Evolutionary conservation across 2,797 vertebrate species (phyloP).

Genomic region (Pyrrhura leucotis): DNA sequence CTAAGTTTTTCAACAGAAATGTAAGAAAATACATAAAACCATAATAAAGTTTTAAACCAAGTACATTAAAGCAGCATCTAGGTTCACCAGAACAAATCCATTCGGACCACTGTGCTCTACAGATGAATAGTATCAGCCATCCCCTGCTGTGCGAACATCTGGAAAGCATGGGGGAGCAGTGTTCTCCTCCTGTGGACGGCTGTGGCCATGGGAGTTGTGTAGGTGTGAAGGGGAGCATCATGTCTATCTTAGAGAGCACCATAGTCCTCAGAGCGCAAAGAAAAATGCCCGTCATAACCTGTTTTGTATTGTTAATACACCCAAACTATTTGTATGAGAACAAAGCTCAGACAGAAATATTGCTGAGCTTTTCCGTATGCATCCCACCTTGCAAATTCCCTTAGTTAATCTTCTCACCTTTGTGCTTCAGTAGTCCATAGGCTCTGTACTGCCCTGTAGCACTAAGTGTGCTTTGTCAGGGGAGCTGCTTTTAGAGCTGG

Average conservation of each 20-base stretch:
- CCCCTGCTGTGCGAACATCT: not conserved
- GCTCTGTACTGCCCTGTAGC: not conserved
- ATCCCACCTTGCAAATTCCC: not conserved
- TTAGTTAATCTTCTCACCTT: not conserved
- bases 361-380: rapidly evolving
- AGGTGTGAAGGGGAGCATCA: not conserved
- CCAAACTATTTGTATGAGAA: not conserved
- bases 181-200: not conserved
- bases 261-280: not conserved
- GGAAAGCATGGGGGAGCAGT: not conserved
- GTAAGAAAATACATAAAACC: not conserved
- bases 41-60: not conserved
- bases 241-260: not conserved
- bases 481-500: not conserved
- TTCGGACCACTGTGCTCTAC: not conserved
- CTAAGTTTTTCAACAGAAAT: not conserved
- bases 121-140: not conserved
- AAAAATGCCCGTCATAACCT: not conserved
- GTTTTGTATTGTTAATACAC: not conserved
- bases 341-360: not conserved
- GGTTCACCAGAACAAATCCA: not conserved
- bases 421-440: not conserved
- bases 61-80: not conserved
- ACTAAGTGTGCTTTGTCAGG: not conserved
- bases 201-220: not conserved